Base-by-base conservation (phyloP, 2,888 invertebrate genomes). In the Pterobdella sp. region DNA sequence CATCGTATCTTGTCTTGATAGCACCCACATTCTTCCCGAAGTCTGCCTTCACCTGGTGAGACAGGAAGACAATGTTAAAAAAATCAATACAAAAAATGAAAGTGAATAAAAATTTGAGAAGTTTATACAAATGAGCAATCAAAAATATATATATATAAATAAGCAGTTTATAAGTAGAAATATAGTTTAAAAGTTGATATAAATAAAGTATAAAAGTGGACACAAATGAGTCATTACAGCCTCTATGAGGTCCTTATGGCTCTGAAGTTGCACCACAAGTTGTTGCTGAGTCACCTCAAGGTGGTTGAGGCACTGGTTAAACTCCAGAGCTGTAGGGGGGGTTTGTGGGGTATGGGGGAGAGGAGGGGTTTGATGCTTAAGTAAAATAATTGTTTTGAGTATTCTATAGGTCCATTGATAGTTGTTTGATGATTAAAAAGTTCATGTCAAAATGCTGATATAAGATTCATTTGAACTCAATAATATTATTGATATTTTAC, bases 221-320 rank as follows among this genome's bases (percentile, higher is more conserved):
- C 14, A n/a, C 29, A 69, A 4, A 26, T 22, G 10, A 2, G 4
- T 0, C 1, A 2, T 1, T 7, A 82, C 82, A 79, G 80, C 78
- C 77, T 80, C 80, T 73, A 82, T 74, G 79, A 82, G 79, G 72
- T 82, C 82, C n/a, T 78, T 78, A 75, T 82, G 82, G 22, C 80
- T 75, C 35, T 77, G 77, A 7, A 83, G 79, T 75, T 79, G 80
- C 52, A 77, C 73, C 22, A 75, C 75, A 29, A 82, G 79, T 75
- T 82, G 81, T 74, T 82, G 81, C 77, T 83, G 82, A 14, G 82
- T 79, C 35, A 81, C 81, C 74, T 83, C 82, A 65, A 83, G 85
- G 82, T 93, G 92, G 0, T 89, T 88, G 68, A 94, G 85, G 0
- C 92, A 90, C 84, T 90, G 91, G 70, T 90, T 89, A 81, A 93